Base-by-base conservation (phyloP, 2,888 invertebrate genomes). In the Crepidodera aurea region DNA sequence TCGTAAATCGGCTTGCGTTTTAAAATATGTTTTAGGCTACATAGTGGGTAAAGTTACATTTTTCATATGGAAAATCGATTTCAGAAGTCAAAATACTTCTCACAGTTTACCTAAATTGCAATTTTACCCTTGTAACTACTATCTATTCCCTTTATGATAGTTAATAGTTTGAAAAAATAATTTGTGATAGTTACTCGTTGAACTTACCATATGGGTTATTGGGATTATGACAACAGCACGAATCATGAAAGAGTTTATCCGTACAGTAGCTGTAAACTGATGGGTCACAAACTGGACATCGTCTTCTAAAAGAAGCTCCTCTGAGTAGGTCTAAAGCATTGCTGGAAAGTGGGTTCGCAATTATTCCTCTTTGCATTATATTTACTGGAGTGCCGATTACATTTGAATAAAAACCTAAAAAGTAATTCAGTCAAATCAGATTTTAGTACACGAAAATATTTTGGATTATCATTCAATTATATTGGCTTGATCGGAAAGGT, bases 191-290 rank as follows among this genome's bases (percentile, higher is more conserved):
- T n/a, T n/a, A n/a, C n/a, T n/a, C n/a, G n/a, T n/a, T 22, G 7
- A 58, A 60, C 77, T 76, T 78, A 84, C 84, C 83, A 51, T 83
- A 81, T 19, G 79, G 78, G 63, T 77, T 77, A 65, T 79, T 75
- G 3, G 82, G 80, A 73, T 84, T 82, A 68, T 85, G 84, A 71
- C 92, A 92, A 75, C 92, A 92, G 75, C 92, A 92, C 0, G 90
- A 86, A 74, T 92, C 92, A 72, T 92, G 91, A 2, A 88, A 83
- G 60, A 91, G 83, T 79, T 90, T 92, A 62, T 90, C 86, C 0
- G 87, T 87, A 76, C 92, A 92, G 78, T 92, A 92, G 70, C 88
- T 85, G 78, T 87, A 91, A 2, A 92, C 91, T 0, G 91, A 91
- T 0, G 89, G 87, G 76, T 92, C 92, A 72, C 92, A 92, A 22